A percentile compares a stretch with the other conserved stretches of the same genome.
Conservation (phyloP, 1,140 invertebrate species). For the Antheraea mylitta region DNA sequence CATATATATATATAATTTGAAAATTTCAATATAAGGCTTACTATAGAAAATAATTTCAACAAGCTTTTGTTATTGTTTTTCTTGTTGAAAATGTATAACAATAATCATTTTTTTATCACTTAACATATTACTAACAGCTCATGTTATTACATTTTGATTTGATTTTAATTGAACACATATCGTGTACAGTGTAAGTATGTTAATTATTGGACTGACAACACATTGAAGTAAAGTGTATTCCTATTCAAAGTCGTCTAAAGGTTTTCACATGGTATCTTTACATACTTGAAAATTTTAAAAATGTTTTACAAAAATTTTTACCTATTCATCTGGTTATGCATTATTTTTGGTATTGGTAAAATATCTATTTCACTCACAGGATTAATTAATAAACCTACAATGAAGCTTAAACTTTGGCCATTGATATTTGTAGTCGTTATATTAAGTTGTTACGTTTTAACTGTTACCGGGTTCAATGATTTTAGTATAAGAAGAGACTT, state of each 20-base stretch:
- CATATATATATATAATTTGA: too few species aligned
- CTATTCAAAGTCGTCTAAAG: too few species aligned
- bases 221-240: too few species aligned
- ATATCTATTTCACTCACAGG: constrained; percentile 18
- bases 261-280: neutral
- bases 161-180: constrained; percentile 3
- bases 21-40: too few species aligned
- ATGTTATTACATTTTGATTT: constrained; percentile 1
- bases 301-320: constrained; percentile 54
- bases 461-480: neutral
- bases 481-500: constrained; percentile 37
- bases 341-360: constrained; percentile 42
- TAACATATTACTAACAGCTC: neutral
- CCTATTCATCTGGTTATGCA: constrained; percentile 38
- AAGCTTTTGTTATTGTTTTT: too few species aligned
- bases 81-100: too few species aligned
- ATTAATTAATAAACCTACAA: constrained; percentile 7
- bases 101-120: neutral
- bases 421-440: constrained; percentile 17
- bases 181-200: neutral
- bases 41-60: too few species aligned
- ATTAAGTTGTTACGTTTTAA: constrained; percentile 17
- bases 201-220: neutral
- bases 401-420: constrained; percentile 26
- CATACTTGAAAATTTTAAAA: neutral